Base-by-base conservation (phyloP, 1,140 invertebrate genomes). In the Rhopalosiphum padi region DNA sequence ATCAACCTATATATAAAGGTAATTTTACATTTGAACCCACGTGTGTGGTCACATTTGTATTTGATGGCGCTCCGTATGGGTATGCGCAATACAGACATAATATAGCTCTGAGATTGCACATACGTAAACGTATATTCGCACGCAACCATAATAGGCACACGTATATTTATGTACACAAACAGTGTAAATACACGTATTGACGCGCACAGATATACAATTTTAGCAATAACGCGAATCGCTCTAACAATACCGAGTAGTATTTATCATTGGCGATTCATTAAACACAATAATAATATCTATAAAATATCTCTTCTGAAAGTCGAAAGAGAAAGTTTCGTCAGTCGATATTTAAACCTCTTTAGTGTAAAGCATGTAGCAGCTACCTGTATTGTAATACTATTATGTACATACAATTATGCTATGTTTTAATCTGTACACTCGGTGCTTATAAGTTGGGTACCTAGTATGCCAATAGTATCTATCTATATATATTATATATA, bases 41-140 rank as follows among this genome's bases (percentile, higher is more conserved):
- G 46, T 48, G 86, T 87, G 41, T 87, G 41, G 85, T 48, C 25
- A n/a, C 43, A 87, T 87, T 87, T 87, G 43, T 87, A 87, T 87
- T 77, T 51, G 43, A 87, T 30, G n/a, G 18, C 30, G 15, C 43
- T 51, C n/a, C 30, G 25, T 21, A 41, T 41, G 2, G 41, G 1
- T 41, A 30, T 83, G 37, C 41, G 23, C 30, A 3, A 41, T 25
- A 30, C 15, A 43, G 8, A 85, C 37, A 85, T 41, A 25, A 18
- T 30, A 77, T 77, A n/a, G 30, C n/a, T n/a, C 2, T 23, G 21
- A 4, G 11, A 68, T 68, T 68, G 60, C 60, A 15, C 30, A 68
- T n/a, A 68, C 4, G 3, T 68, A 68, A n/a, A 11, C 7, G 30
- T 25, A 30, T 60, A 30, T 30, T 55, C 6, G 23, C 53, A 51